Percentiles rank a stretch among this genome's conserved stretches.
phyloP scores from a whole-genome alignment of 1,140 invertebrate genomes.

The Harpegnathos saltator region DNA sequence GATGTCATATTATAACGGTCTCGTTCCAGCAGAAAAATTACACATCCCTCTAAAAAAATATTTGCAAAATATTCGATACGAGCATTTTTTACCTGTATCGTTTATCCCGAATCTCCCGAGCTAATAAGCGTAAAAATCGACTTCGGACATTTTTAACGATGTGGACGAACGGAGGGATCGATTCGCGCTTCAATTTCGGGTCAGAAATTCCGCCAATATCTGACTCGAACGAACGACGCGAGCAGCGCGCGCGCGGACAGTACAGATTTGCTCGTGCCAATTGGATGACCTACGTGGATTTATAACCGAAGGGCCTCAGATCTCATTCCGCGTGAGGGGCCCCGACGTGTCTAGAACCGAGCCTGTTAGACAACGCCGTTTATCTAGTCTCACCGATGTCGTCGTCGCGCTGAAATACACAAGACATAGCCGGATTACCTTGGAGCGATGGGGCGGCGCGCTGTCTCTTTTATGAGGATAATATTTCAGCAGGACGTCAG shows the following conservation, averaged over 20 bases:
- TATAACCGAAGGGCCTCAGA: slow-evolving; percentile 9
- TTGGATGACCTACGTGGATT: slow-evolving; percentile 34
- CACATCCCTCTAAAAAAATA: too few species aligned
- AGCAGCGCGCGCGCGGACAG: neutral
- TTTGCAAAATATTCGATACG: too few species aligned
- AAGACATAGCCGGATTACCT: slow-evolving; percentile 71
- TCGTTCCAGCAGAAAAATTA: too few species aligned
- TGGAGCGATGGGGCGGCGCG: slow-evolving; percentile 40
- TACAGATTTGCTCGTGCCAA: neutral
- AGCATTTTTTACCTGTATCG: too few species aligned
- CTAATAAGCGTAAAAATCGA: too few species aligned
- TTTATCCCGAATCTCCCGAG: too few species aligned
- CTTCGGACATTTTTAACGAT: too few species aligned
- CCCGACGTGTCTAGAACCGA: slow-evolving; percentile 12
- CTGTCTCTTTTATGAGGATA: slow-evolving; percentile 73
- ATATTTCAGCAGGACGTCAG: slow-evolving; percentile 71
- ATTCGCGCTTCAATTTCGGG: too few species aligned
- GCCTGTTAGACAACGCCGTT: slow-evolving; percentile 50
- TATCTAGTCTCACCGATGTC: slow-evolving; percentile 53
- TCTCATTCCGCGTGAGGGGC: neutral
- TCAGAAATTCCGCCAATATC: too few species aligned
- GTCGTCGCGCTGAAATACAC: slow-evolving; percentile 53
- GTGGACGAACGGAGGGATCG: too few species aligned
- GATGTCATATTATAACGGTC: too few species aligned
- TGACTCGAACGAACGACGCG: neutral